A percentile compares a stretch with the other conserved stretches of the same genome.
phyloP scores from a whole-genome alignment of 2,797 vertebrate genomes.

The Psittacula echo region DNA sequence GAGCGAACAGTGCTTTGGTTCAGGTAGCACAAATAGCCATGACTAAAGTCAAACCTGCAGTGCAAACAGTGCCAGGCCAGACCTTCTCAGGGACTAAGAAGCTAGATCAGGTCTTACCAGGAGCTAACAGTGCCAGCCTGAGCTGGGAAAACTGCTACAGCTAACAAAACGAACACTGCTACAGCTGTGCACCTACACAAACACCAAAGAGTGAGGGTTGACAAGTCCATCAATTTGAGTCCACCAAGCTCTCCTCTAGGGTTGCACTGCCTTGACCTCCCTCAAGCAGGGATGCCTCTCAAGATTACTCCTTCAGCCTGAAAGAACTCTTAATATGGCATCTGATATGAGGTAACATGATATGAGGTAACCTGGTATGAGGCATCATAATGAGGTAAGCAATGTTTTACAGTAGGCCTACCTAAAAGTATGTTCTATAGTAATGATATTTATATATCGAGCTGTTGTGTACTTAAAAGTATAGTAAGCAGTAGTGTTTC shows the following conservation, averaged over 20 bases:
- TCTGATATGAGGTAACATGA: background rate
- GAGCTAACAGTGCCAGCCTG: background rate
- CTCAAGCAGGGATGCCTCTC: no score
- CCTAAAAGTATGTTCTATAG: background rate
- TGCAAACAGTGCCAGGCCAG: background rate
- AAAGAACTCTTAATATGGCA: background rate
- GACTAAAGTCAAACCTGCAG: background rate
- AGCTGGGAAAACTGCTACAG: no score
- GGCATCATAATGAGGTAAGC: background rate
- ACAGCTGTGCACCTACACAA: background rate
- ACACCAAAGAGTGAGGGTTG: background rate
- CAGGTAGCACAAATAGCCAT: background rate
- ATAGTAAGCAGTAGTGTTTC: background rate
- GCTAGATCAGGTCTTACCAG: no score
- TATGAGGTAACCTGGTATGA: no score
- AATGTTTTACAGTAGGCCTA: background rate
- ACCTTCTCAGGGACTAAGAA: background rate
- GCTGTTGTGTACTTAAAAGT: background rate
- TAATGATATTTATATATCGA: background rate
- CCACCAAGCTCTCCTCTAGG: background rate
- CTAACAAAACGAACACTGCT: no score
- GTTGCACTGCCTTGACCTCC: fast-evolving
- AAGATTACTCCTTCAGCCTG: no score
- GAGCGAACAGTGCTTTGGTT: background rate
- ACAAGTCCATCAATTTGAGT: no score